Conservation (phyloP, 2,797 vertebrate species). For the Coregonus suidteri region DNA sequence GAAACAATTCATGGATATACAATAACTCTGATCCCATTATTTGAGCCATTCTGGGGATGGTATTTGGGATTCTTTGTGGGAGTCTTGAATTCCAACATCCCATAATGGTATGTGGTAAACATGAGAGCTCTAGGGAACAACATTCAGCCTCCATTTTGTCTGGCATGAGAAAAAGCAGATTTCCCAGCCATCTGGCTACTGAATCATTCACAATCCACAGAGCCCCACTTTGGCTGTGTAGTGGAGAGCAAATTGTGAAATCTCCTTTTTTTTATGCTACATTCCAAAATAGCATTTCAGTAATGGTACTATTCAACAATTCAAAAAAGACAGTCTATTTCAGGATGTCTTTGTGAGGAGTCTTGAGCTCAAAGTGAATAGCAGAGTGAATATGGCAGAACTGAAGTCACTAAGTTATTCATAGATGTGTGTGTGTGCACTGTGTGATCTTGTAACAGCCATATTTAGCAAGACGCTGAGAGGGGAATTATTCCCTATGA, state of each 20-base stretch:
- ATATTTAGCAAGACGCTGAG: neutral
- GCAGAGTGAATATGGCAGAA: neutral
- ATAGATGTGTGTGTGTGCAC: neutral
- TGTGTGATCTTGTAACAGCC: neutral
- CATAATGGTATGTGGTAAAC: slow-evolving; percentile 24
- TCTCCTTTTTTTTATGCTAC: neutral
- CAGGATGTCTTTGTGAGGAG: neutral
- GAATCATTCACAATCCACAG: slow-evolving; percentile 69
- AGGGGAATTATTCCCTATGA: neutral
- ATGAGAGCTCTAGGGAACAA: slow-evolving; percentile 19
- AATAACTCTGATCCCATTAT: neutral
- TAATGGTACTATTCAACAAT: neutral
- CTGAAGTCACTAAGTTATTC: neutral
- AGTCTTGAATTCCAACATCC: slow-evolving; percentile 10
- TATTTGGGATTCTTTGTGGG: neutral
- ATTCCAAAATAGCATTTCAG: neutral
- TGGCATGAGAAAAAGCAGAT: slow-evolving; percentile 62
- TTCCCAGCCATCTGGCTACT: slow-evolving; percentile 69
- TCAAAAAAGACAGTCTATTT: neutral
- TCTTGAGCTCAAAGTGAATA: neutral
- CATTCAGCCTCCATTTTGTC: slow-evolving; percentile 47
- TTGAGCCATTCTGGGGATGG: neutral
- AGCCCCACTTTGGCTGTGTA: slow-evolving; percentile 32
- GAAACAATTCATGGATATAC: neutral
- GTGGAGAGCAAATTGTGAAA: neutral